phyloP scores from a whole-genome alignment of 1,140 invertebrate species.

The Charaxes varanes region DNA sequence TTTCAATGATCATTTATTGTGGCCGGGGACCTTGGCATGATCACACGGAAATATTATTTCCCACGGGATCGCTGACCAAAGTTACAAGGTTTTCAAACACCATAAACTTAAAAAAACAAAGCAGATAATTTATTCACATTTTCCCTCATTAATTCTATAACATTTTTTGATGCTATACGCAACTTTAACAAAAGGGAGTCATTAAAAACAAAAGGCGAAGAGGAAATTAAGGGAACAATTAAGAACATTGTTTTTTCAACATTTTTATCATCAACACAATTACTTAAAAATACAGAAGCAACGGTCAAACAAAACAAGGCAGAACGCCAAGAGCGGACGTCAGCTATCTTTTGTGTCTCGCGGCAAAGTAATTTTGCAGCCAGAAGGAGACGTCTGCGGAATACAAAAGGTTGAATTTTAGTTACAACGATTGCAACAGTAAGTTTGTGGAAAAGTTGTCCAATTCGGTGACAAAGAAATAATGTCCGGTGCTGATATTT shows the following conservation, averaged over 20 bases:
- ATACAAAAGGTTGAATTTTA: conserved; percentile 19
- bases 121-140: too few species aligned
- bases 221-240: neutral
- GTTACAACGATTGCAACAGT: conserved; percentile 27
- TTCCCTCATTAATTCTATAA: too few species aligned
- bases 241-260: conserved; percentile 3
- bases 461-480: conserved; percentile 53
- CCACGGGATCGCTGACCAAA: too few species aligned
- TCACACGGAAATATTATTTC: too few species aligned
- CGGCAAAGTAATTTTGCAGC: conserved; percentile 27
- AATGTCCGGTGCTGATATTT: conserved; percentile 52
- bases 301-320: conserved; percentile 39
- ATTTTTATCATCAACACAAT: conserved; percentile 32
- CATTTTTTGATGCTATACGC: too few species aligned
- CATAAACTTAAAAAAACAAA: too few species aligned
- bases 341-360: conserved; percentile 44
- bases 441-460: conserved; percentile 41
- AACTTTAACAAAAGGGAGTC: too few species aligned
- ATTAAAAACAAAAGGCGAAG: conserved; percentile 1
- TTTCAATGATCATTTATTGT: too few species aligned
- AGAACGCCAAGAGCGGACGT: conserved; percentile 32
- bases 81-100: too few species aligned
- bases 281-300: conserved; percentile 31
- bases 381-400: conserved; percentile 13
- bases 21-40: too few species aligned